Base-by-base conservation (phyloP, 2,797 vertebrate genomes). In the Tachyglossus aculeatus region DNA sequence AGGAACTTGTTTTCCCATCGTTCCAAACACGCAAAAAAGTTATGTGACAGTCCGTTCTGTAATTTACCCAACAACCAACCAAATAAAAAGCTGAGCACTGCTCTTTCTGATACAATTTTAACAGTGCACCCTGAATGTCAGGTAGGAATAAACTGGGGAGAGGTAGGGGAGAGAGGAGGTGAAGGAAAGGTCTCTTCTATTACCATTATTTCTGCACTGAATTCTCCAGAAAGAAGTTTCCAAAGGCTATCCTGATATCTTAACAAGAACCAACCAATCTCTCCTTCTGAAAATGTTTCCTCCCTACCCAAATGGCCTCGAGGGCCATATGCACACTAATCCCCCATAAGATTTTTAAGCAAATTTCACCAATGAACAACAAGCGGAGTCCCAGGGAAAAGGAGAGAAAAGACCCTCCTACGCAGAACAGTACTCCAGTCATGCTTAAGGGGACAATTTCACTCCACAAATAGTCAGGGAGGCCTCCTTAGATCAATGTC, bases 271-370 rank as follows among this genome's bases (percentile, higher is more conserved):
- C 12, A 70, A 76, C 52, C 54, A 45, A 47, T 29, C 3, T 38
- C 62, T 70, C 44, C 53, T 69, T 5, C 39, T 47, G 4, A 77
- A 69, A 66, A 67, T 51, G 60, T 10, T 18, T 43, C 3, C 31
- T 52, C 64, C 15, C 18, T 55, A 36, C 7, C 2, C 32, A 60
- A 72, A 45, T 51, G 34, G 50, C 21, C 43, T 57, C 39, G 27
- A 11, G n/a, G n/a, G n/a, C n/a, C n/a, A n/a, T n/a, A n/a, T n/a
- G n/a, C n/a, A n/a, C n/a, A n/a, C 37, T 41, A 78, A 68, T 67
- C 25, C 4, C 40, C 7, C 34, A 10, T 4, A 44, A 16, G 19
- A 66, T 56, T 54, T 66, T 31, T 31, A 81, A 55, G 37, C 22
- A 60, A 51, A 58, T 12, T 1, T 50, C 0, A 1, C 8, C n/a